These are phyloP conservation scores for Myrmophylax atrothorax DNA, from an alignment of 2,113 vertebrate species.

Conservation along the genomic window DNA sequence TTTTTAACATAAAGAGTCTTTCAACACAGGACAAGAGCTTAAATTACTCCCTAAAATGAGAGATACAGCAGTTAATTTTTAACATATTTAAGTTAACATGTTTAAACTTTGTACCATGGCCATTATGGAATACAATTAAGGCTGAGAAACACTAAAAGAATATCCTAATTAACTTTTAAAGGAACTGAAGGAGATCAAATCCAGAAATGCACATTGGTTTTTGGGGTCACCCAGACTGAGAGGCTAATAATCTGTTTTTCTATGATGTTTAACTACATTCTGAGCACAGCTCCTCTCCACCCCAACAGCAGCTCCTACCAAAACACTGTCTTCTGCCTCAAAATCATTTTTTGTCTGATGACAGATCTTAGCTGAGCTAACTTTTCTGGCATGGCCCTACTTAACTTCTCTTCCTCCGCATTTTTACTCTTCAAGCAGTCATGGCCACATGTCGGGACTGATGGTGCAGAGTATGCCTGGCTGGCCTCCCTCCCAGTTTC, in stretches of 20 bases:
- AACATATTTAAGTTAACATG: rapidly evolving
- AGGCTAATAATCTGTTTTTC: neutral
- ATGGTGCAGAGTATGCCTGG: neutral
- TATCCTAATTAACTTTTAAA: neutral
- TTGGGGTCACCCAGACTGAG: neutral
- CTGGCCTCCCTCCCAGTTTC: neutral
- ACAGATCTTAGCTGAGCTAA: conserved; percentile 10
- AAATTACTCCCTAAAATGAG: neutral
- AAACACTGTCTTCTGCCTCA: neutral
- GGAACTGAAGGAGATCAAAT: neutral
- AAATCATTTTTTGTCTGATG: neutral
- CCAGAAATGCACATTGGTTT: neutral
- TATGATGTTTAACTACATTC: neutral
- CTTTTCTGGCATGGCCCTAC: neutral
- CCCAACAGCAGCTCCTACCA: neutral
- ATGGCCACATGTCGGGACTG: neutral
- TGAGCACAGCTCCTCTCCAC: neutral
- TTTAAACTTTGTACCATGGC: neutral
- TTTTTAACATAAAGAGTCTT: neutral
- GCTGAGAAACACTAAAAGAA: neutral
- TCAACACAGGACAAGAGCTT: neutral
- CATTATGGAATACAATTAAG: neutral
- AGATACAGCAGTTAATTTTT: neutral
- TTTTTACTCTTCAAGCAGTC: neutral
- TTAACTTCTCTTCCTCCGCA: neutral